Conservation (phyloP, 2,888 invertebrate species). For the Lasiommata megera region DNA sequence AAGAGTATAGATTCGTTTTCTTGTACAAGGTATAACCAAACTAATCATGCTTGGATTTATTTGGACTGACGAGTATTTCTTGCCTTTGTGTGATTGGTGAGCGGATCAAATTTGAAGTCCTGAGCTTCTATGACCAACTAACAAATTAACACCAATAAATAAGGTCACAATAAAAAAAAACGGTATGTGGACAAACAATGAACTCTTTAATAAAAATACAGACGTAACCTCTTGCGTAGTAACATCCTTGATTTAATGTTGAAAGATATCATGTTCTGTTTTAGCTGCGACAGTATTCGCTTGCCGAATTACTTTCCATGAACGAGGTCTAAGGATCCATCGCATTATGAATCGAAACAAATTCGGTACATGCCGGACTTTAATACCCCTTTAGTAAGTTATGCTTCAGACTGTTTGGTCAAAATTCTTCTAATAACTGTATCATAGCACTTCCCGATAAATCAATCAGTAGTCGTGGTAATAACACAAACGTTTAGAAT, state of each 20-base stretch:
- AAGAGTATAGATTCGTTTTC: too few species aligned
- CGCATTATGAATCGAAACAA: slow-evolving; percentile 35
- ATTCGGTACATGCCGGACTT: slow-evolving; percentile 52
- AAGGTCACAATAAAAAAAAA: neutral
- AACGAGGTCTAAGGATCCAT: slow-evolving; percentile 63
- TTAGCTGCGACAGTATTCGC: slow-evolving; percentile 76
- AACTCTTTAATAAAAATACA: neutral
- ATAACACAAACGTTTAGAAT: slow-evolving; percentile 45
- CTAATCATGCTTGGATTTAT: neutral
- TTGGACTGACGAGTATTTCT: neutral
- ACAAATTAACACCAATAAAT: slow-evolving; percentile 6
- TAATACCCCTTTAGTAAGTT: slow-evolving; percentile 67
- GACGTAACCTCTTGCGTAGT: neutral
- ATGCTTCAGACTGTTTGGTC: slow-evolving; percentile 48
- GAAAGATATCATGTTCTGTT: slow-evolving; percentile 61
- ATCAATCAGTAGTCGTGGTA: slow-evolving; percentile 27
- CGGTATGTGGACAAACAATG: neutral
- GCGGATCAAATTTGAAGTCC: neutral
- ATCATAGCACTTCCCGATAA: slow-evolving; percentile 27
- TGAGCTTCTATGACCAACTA: neutral
- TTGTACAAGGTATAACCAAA: too few species aligned
- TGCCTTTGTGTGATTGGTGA: neutral
- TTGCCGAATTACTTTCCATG: slow-evolving; percentile 72
- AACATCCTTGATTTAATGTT: slow-evolving; percentile 9
- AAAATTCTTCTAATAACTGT: slow-evolving; percentile 56